Percentiles rank a stretch among this genome's conserved stretches.
Conservation (phyloP, 2,888 invertebrate genomes). For the Cataglyphis altisquamis region DNA sequence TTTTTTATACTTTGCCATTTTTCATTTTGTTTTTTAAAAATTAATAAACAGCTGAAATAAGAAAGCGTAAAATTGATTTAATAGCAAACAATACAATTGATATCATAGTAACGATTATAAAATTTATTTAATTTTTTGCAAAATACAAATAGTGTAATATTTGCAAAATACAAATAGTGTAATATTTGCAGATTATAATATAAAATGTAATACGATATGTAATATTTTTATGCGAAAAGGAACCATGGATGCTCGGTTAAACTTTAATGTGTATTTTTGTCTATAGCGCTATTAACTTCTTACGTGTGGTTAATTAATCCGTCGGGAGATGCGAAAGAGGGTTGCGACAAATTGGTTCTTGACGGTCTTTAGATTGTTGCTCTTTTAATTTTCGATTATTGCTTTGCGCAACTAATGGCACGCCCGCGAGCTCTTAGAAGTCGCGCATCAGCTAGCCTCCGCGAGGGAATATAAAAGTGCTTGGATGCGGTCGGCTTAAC, state of each 20-base stretch:
- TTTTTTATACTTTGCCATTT: neutral
- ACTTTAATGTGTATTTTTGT: constrained; percentile 11
- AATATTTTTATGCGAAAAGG: neutral
- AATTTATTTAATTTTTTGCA: constrained; percentile 2
- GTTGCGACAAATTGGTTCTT: constrained; percentile 19
- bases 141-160: neutral
- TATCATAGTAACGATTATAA: neutral
- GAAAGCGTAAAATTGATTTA: neutral
- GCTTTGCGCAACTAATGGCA: constrained; percentile 29
- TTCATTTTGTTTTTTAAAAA: neutral
- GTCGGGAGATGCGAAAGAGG: neutral
- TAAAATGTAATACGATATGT: neutral
- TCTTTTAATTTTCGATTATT: constrained; percentile 50
- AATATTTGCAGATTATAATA: neutral
- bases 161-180: neutral
- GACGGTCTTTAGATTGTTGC: constrained; percentile 16
- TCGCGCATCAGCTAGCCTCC: constrained; percentile 40
- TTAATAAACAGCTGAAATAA: neutral
- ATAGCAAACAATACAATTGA: neutral
- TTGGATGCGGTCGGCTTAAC: constrained; percentile 57
- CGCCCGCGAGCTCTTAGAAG: constrained; percentile 39
- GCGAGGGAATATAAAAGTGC: constrained; percentile 54
- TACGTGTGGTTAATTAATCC: constrained; percentile 37
- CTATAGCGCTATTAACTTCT: constrained; percentile 11
- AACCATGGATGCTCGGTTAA: constrained; percentile 10